Evolutionary conservation across 2,888 invertebrate genomes (phyloP).

Genomic region (Melanchra persicariae): DNA sequence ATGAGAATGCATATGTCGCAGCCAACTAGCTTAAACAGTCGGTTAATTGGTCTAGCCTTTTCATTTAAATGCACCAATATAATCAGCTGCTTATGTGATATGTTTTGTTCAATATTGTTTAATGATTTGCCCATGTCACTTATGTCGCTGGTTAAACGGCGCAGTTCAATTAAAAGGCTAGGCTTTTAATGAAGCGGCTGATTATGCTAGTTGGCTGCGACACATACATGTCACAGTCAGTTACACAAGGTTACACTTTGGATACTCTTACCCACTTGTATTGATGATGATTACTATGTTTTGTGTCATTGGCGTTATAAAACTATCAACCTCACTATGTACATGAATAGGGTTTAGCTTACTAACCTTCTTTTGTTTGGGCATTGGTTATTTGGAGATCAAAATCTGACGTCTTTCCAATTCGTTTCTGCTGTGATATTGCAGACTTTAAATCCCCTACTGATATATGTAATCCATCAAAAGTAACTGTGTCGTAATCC

Average conservation of each 20-base stretch:
- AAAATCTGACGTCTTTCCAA: slow-evolving; percentile 98
- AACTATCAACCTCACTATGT: background rate
- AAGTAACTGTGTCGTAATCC: slow-evolving; percentile 98
- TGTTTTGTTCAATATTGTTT: no score
- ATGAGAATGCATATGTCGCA: background rate
- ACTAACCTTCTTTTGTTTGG: slow-evolving; percentile 98
- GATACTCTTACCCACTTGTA: background rate
- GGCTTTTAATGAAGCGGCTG: no score
- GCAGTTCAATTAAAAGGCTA: no score
- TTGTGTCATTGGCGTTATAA: background rate
- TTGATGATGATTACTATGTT: background rate
- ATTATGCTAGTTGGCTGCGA: no score
- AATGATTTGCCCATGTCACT: no score
- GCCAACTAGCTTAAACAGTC: no score
- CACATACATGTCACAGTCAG: background rate
- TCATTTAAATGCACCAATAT: no score
- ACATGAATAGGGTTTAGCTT: no score
- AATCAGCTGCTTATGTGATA: no score
- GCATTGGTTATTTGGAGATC: slow-evolving; percentile 99
- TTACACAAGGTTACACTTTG: background rate
- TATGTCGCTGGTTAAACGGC: no score
- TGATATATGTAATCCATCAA: slow-evolving; percentile 99
- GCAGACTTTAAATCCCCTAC: slow-evolving; percentile 98
- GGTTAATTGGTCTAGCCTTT: no score
- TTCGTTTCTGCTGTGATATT: slow-evolving; percentile 98